phyloP scores from a whole-genome alignment of 2,888 invertebrate species.

The Diaphora mendica region DNA sequence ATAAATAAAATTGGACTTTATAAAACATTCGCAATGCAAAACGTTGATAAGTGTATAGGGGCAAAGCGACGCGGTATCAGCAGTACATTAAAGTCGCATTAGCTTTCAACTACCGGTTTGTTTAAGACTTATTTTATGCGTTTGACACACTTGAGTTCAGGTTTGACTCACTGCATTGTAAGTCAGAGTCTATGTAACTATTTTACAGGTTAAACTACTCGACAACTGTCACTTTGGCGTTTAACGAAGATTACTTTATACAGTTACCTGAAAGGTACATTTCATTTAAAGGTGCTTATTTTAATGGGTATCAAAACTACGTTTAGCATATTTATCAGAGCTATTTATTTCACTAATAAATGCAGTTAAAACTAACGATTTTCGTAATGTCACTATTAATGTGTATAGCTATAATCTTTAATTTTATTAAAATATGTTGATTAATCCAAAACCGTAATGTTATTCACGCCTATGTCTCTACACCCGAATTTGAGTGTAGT shows the following conservation, averaged over 20 bases:
- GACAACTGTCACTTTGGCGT: conserved; percentile 27
- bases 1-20: conserved; percentile 51
- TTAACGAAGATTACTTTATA: conserved; percentile 22
- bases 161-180: conserved; percentile 48
- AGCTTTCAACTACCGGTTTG: conserved; percentile 69
- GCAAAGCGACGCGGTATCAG: conserved; percentile 68
- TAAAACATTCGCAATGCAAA: conserved; percentile 61
- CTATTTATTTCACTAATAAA: conserved; percentile 21
- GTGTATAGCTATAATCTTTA: conserved; percentile 29
- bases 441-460: conserved; percentile 47
- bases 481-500: conserved; percentile 37
- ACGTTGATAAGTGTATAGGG: conserved; percentile 60
- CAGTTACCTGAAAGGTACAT: conserved; percentile 14
- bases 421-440: conserved; percentile 53
- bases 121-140: conserved; percentile 62
- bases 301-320: conserved; percentile 24
- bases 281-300: conserved; percentile 13
- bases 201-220: conserved; percentile 18
- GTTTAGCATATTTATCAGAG: conserved; percentile 20
- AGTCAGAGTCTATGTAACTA: conserved; percentile 26
- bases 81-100: conserved; percentile 78
- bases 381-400: conserved; percentile 26
- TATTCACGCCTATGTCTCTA: conserved; percentile 47
- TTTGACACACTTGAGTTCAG: conserved; percentile 63
- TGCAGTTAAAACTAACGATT: conserved; percentile 34